phyloP scores from a whole-genome alignment of 1,140 invertebrate species.

The Zophobas morio region DNA sequence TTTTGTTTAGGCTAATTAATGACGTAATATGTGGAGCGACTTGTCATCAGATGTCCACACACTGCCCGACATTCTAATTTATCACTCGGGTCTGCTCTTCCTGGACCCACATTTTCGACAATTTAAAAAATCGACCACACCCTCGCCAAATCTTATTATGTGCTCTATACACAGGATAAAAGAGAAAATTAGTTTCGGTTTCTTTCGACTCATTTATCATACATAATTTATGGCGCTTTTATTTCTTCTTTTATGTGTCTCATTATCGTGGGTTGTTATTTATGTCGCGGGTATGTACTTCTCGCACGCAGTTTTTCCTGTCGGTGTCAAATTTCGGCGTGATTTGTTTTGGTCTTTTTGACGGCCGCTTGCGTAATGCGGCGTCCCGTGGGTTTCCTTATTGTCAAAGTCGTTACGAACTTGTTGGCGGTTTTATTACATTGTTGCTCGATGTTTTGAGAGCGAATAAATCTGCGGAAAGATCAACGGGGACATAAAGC shows the following conservation, averaged over 20 bases:
- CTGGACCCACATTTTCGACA: background rate
- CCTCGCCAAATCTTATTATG: background rate
- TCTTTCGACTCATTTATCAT: constrained; percentile 14
- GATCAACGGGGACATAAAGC: background rate
- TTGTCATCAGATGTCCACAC: background rate
- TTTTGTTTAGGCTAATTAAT: background rate
- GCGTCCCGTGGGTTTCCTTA: background rate
- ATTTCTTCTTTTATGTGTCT: constrained; percentile 1
- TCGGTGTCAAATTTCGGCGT: background rate
- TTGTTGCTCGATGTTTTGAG: background rate
- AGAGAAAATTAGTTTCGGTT: constrained; percentile 10
- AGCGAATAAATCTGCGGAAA: background rate
- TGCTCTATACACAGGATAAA: constrained; percentile 9
- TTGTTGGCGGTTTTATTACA: background rate
- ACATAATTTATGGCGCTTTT: constrained; percentile 16
- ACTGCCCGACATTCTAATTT: background rate
- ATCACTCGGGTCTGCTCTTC: background rate
- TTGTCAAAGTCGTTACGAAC: background rate
- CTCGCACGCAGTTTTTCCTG: background rate
- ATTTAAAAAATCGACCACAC: constrained; percentile 1
- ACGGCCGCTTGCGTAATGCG: background rate
- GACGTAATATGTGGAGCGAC: constrained; percentile 4
- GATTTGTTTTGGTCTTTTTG: background rate
- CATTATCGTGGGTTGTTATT: constrained; percentile 9
- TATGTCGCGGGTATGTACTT: background rate